A percentile compares a stretch with the other conserved stretches of the same genome.
Evolutionary conservation across 2,888 invertebrate genomes (phyloP).

Genomic region (Argyresthia albistria): DNA sequence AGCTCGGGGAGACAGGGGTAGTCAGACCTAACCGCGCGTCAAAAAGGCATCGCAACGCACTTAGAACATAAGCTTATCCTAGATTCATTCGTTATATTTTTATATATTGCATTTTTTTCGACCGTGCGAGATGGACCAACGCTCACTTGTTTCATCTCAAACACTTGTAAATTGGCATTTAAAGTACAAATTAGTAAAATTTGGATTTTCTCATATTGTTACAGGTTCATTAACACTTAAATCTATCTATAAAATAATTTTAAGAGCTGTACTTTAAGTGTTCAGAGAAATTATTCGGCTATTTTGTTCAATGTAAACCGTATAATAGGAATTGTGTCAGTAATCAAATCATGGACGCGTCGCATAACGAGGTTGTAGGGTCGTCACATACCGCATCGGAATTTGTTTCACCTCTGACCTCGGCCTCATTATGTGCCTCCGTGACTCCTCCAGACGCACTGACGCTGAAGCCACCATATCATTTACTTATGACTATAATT

Average conservation of each 20-base stretch:
- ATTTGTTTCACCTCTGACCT: not conserved
- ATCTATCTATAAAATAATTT: conserved; percentile 60
- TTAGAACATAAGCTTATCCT: conserved; percentile 57
- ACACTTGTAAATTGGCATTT: conserved; percentile 69
- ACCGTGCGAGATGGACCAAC: conserved; percentile 59
- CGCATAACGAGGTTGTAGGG: conserved; percentile 22
- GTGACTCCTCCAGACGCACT: conserved; percentile 29
- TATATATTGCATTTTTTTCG: conserved; percentile 43
- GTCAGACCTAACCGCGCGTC: conserved; percentile 59
- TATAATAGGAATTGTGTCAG: conserved; percentile 38
- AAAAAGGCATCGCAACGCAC: conserved; percentile 71
- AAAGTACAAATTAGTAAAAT: conserved; percentile 73
- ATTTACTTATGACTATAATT: not conserved
- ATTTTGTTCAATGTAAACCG: conserved; percentile 55
- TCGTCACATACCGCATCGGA: not conserved
- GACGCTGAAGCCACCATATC: conserved; percentile 26
- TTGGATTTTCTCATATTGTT: conserved; percentile 70
- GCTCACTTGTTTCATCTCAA: conserved; percentile 52
- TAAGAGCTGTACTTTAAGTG: conserved; percentile 73
- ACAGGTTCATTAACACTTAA: conserved; percentile 71
- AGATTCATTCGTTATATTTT: conserved; percentile 51
- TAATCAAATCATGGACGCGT: conserved; percentile 28
- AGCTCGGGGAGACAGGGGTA: conserved; percentile 53
- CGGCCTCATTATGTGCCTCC: conserved; percentile 24
- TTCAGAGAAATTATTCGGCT: conserved; percentile 62